Percentiles rank a stretch among this genome's conserved stretches.
These are phyloP conservation scores for Podargus strigoides DNA, from an alignment of 2,797 vertebrate species.

Conservation along the genomic window DNA sequence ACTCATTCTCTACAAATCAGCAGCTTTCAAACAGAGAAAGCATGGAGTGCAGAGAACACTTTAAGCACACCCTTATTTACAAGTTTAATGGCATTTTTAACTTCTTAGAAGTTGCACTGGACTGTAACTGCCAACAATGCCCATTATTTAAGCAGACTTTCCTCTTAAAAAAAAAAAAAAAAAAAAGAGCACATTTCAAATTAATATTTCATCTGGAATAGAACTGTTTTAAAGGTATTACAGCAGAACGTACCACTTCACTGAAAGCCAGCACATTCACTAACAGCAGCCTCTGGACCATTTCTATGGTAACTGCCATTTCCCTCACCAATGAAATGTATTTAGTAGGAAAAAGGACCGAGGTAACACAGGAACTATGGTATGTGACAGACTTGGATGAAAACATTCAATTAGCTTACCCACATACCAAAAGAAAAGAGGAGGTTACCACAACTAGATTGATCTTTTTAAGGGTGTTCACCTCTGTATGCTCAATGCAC, in stretches of 20 bases:
- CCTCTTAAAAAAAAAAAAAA: neutral
- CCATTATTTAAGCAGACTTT: neutral
- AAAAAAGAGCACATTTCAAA: neutral
- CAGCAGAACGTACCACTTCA: neutral
- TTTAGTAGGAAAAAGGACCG: neutral
- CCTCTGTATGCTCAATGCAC: neutral
- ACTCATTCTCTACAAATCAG: neutral
- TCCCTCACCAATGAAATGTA: neutral
- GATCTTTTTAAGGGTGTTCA: neutral
- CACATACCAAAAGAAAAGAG: neutral
- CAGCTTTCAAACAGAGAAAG: neutral
- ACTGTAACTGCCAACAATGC: neutral
- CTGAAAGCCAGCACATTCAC: neutral
- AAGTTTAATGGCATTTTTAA: neutral
- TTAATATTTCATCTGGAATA: neutral
- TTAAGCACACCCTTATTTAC: neutral
- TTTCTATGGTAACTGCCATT: neutral
- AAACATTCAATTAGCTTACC: neutral
- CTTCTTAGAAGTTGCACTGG: neutral
- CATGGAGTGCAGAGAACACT: neutral
- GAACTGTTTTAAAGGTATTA: neutral
- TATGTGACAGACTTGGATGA: neutral
- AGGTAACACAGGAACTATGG: neutral
- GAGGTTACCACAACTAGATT: neutral
- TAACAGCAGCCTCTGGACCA: neutral